phyloP scores from a whole-genome alignment of 2,888 invertebrate genomes.

The Tachina lurida region DNA sequence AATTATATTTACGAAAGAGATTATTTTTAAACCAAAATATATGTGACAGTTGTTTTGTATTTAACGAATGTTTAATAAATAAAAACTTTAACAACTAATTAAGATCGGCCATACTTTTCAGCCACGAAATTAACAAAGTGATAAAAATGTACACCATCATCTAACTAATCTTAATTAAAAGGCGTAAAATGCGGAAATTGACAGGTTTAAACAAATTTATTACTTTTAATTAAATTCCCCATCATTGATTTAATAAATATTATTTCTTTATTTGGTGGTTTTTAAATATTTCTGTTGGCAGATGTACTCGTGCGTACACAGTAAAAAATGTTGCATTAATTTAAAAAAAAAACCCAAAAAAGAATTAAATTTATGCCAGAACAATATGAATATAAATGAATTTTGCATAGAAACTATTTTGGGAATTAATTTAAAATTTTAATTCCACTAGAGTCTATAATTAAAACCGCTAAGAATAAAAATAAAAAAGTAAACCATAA shows the following conservation, averaged over 20 bases:
- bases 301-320: not conserved
- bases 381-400: too few relatives aligned
- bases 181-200: constrained; percentile 62
- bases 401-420: too few relatives aligned
- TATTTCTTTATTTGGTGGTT: constrained; percentile 65
- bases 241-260: constrained; percentile 45
- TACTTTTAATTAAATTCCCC: constrained; percentile 63
- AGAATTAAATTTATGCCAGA: too few relatives aligned
- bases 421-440: too few relatives aligned
- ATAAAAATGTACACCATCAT: constrained; percentile 36
- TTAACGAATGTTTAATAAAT: too few relatives aligned
- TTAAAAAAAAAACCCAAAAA: too few relatives aligned
- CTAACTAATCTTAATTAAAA: constrained; percentile 15
- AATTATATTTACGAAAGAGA: not conserved
- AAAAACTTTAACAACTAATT: constrained; percentile 33
- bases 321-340: too few relatives aligned
- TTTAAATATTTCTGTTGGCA: not conserved
- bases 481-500: too few relatives aligned
- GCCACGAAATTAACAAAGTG: constrained; percentile 24
- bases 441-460: too few relatives aligned
- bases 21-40: too few relatives aligned
- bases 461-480: too few relatives aligned
- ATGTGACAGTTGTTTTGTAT: too few relatives aligned
- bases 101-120: not conserved
- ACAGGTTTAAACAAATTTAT: constrained; percentile 62